Percentiles rank a stretch among this genome's conserved stretches.
Evolutionary conservation across 2,797 vertebrate genomes (phyloP).

Genomic region (Pelobates cultripes): DNA sequence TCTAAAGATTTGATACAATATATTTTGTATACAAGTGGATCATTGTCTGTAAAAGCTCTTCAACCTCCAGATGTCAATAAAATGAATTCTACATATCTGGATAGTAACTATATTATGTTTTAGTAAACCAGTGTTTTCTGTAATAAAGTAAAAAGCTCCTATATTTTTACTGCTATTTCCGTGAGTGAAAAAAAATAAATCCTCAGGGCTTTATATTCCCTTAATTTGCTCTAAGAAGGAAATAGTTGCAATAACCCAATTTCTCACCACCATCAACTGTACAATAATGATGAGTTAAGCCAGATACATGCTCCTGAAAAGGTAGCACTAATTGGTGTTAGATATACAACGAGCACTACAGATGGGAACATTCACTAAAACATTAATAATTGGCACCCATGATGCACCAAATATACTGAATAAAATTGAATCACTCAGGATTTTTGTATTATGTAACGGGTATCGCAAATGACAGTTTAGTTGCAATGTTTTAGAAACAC

Average conservation of each 20-base stretch:
- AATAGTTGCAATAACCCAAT: conserved; percentile 21
- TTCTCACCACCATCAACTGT: conserved; percentile 9
- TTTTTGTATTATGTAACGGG: too few relatives aligned
- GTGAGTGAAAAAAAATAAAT: not conserved
- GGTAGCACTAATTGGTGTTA: conserved; percentile 12
- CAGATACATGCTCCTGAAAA: not conserved
- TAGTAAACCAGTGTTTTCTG: too few relatives aligned
- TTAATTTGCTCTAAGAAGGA: conserved; percentile 1
- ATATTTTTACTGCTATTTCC: too few relatives aligned
- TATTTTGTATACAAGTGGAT: too few relatives aligned
- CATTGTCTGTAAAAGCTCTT: too few relatives aligned
- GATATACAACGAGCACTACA: not conserved
- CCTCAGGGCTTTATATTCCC: not conserved
- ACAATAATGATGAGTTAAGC: conserved; percentile 28
- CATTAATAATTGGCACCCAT: conserved; percentile 9
- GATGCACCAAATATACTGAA: not conserved
- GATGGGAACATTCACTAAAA: conserved; percentile 13
- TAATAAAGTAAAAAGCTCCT: too few relatives aligned
- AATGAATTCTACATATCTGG: too few relatives aligned
- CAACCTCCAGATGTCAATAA: too few relatives aligned
- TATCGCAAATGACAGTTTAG: too few relatives aligned
- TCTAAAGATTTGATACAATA: too few relatives aligned
- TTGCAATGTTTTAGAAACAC: too few relatives aligned
- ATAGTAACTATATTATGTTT: too few relatives aligned
- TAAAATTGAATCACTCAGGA: not conserved